These are phyloP conservation scores for Dynastes grantii DNA, from an alignment of 2,888 invertebrate genomes.

Conservation along the genomic window DNA sequence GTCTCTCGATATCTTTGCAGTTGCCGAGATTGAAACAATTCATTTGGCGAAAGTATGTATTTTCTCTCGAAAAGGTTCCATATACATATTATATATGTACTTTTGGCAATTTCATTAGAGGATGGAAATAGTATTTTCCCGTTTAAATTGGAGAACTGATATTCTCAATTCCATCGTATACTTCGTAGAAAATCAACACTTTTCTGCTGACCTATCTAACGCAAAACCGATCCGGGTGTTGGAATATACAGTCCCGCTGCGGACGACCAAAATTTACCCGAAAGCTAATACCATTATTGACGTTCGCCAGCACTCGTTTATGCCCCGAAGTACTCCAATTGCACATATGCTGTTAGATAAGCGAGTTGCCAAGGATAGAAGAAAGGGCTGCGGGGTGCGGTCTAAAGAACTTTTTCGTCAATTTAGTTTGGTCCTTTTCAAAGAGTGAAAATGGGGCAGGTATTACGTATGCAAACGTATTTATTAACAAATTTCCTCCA, in stretches of 20 bases:
- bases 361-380: neutral
- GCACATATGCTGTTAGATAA: constrained; percentile 18
- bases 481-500: no score
- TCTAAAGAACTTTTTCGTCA: no score
- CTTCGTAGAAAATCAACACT: neutral
- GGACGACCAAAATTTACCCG: neutral
- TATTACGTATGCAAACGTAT: no score
- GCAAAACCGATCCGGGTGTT: constrained; percentile 1
- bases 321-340: neutral
- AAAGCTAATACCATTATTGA: constrained; percentile 9
- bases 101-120: neutral
- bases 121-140: neutral
- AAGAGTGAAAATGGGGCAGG: no score
- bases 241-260: constrained; percentile 9
- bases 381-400: no score
- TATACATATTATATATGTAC: no score
- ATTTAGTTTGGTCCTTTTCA: no score
- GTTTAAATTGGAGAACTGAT: neutral
- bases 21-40: no score
- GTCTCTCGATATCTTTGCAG: no score
- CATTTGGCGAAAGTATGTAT: no score
- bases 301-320: neutral
- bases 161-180: neutral
- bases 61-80: no score
- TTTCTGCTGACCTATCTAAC: constrained; percentile 26